Evolutionary conservation across 2,888 invertebrate species (phyloP), one percentile per base, ranked within the genome.

Genomic region (Malthinus flaveolus): DNA sequence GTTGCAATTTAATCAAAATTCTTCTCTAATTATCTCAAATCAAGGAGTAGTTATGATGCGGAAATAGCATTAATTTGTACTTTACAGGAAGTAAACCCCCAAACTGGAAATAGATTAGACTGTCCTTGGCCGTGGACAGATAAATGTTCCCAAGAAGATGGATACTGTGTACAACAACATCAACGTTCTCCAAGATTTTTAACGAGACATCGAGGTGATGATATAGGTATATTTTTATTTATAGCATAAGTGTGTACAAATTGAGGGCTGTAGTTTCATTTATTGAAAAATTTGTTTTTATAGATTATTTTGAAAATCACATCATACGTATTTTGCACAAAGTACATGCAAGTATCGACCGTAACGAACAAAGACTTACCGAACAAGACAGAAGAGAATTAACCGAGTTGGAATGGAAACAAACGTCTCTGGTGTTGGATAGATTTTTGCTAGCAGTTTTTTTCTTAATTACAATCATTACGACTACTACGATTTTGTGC

Each of bases 351-450:
- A 91, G 91, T 3, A 89, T 93, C 59, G 93, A 93, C 68, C 81
- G 86, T 47, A 92, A 91, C 79, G 93, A 91, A 75, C 85, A 87
- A 71, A 84, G 94, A 3, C 83, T 92, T 6, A 85, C 87, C 0
- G 91, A 92, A 68, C 90, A 89, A 74, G 92, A 93, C 73, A 82
- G 88, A 49, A 82, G 88, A 50, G 93, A 94, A 70, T 83, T 87
- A 47, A 89, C 90, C 59, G 90, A 91, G 72, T 79, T 91, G 52
- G 94, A 95, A 75, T 95, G 94, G 94, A 91, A 87, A 68, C 86
- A 86, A 70, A 84, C 90, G 59, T 93, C 94, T 1, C 85, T 93
- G 50, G 93, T 95, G 9, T 86, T 93, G 59, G 95, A 95, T 76
- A 83, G 90, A 35, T 85, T 90, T 3, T 81, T 93, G 1, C 83